Evolutionary conservation across 2,113 vertebrate genomes (phyloP).

Genomic region (Cyrtonyx montezumae): DNA sequence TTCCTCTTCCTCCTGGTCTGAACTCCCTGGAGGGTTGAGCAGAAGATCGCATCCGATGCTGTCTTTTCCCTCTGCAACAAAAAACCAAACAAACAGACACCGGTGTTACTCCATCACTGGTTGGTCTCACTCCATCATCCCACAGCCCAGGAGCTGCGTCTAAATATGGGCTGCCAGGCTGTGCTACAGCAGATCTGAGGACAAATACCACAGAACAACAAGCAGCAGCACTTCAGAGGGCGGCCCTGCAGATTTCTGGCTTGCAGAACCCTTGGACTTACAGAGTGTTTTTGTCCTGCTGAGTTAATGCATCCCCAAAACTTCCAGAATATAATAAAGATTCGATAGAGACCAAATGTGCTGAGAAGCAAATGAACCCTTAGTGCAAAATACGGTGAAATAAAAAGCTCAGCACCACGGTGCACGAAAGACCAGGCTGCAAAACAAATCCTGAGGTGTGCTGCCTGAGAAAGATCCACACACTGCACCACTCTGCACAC

Average conservation of each 20-base stretch:
- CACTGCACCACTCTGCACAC: not conserved
- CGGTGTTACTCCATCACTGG: not conserved
- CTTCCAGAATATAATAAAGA: not conserved
- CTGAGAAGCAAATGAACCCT: not conserved
- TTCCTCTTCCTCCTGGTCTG: constrained; percentile 83
- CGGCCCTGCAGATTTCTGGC: not conserved
- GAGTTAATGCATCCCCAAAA: not conserved
- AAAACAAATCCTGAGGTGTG: not conserved
- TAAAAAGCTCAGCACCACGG: not conserved
- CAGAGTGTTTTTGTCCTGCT: not conserved
- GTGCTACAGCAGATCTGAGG: not conserved
- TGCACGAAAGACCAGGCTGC: not conserved
- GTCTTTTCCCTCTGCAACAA: constrained; percentile 89
- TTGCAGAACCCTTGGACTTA: not conserved
- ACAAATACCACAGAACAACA: not conserved
- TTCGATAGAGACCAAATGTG: not conserved
- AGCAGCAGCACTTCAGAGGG: not conserved
- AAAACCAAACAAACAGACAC: not conserved
- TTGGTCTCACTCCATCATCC: not conserved
- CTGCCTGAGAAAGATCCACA: not conserved
- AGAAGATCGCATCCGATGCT: constrained; percentile 90
- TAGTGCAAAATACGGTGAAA: not conserved
- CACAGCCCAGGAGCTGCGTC: not conserved
- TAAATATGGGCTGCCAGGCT: not conserved
- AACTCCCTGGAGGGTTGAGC: constrained; percentile 85